Evolutionary conservation across 2,888 invertebrate species (phyloP).

Genomic region (Oligia strigilis): DNA sequence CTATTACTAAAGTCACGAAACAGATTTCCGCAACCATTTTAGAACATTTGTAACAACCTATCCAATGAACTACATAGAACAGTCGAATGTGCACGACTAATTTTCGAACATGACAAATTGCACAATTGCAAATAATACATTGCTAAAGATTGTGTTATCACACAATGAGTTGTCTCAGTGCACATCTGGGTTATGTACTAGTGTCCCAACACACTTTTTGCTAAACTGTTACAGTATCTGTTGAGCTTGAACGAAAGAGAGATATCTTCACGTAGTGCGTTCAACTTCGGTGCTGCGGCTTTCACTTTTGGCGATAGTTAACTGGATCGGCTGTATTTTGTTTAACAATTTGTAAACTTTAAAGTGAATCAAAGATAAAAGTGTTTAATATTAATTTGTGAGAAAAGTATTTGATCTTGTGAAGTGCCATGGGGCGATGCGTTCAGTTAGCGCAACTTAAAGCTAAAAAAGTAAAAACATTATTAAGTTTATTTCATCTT

Average conservation of each 20-base stretch:
- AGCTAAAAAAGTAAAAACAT: not conserved
- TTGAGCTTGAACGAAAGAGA: slow-evolving; percentile 71
- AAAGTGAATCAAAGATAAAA: not conserved
- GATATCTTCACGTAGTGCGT: slow-evolving; percentile 73
- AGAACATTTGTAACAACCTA: slow-evolving; percentile 40
- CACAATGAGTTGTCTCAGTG: slow-evolving; percentile 70
- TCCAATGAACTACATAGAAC: slow-evolving; percentile 48
- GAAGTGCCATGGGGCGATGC: not conserved
- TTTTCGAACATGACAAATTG: slow-evolving; percentile 52
- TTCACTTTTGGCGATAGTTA: slow-evolving; percentile 81
- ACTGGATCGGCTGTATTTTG: slow-evolving; percentile 59
- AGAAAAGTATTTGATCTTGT: not conserved
- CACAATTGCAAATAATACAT: slow-evolving; percentile 60
- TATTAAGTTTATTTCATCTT: slow-evolving; percentile 31
- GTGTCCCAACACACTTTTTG: slow-evolving; percentile 74
- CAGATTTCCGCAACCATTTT: slow-evolving; percentile 45
- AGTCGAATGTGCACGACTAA: slow-evolving; percentile 22
- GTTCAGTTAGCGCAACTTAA: too few relatives aligned
- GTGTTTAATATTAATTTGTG: not conserved
- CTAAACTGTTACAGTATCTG: slow-evolving; percentile 68
- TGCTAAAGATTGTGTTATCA: slow-evolving; percentile 62
- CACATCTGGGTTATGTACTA: slow-evolving; percentile 73
- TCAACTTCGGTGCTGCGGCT: slow-evolving; percentile 78
- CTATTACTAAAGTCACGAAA: slow-evolving; percentile 46
- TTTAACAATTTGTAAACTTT: slow-evolving; percentile 32